Percentiles rank a stretch among this genome's conserved stretches.
Conservation (phyloP, 2,888 invertebrate species). For the Luffia ferchaultella region DNA sequence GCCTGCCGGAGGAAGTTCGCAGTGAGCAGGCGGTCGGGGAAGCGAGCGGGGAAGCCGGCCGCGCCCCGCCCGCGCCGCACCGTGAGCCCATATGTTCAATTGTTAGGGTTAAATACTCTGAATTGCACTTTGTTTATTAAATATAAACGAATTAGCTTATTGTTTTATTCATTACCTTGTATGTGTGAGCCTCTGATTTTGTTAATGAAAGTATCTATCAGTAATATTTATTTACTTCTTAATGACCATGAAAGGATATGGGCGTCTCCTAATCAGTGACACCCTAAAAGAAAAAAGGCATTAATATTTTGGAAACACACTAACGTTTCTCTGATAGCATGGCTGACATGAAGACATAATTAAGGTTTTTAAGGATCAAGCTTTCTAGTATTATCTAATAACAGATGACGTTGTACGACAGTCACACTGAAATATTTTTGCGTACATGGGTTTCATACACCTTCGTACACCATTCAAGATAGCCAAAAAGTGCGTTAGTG, state of each 20-base stretch:
- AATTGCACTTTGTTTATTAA: slow-evolving; percentile 68
- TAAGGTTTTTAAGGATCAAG: no score
- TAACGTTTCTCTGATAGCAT: no score
- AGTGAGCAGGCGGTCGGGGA: neutral
- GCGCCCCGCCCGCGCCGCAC: slow-evolving; percentile 38
- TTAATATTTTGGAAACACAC: no score
- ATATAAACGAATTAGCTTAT: slow-evolving; percentile 58
- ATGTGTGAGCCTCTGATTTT: no score
- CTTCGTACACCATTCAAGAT: neutral
- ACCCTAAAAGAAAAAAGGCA: no score
- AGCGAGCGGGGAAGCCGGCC: slow-evolving; percentile 14
- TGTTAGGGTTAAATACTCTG: slow-evolving; percentile 65
- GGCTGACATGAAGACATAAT: no score
- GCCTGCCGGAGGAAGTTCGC: neutral
- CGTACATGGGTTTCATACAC: neutral
- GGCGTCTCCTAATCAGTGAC: no score
- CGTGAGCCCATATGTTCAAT: slow-evolving; percentile 62
- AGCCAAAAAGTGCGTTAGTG: neutral
- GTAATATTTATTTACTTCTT: no score
- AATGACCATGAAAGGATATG: no score
- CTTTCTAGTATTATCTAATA: no score
- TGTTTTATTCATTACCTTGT: slow-evolving; percentile 27
- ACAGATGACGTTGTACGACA: no score
- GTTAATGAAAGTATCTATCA: no score
- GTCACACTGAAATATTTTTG: neutral